Percentiles rank a stretch among this genome's conserved stretches.
Conservation (phyloP, 2,113 vertebrate species). For the Xiphophorus maculatus region DNA sequence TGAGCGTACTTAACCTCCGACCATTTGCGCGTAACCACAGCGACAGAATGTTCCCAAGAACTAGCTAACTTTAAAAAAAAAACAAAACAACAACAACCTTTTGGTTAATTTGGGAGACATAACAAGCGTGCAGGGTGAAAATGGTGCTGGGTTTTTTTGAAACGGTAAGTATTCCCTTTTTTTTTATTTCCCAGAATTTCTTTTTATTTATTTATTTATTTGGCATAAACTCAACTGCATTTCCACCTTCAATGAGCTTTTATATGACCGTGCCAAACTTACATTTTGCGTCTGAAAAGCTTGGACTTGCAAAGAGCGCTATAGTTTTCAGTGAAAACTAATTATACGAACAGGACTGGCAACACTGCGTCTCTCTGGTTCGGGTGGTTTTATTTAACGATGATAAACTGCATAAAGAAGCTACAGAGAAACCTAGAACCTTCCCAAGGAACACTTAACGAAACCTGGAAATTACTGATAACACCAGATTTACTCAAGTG, state of each 20-base stretch:
- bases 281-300: too few species aligned
- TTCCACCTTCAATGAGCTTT: too few species aligned
- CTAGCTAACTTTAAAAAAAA: neutral
- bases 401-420: too few species aligned
- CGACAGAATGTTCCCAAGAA: neutral
- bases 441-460: neutral
- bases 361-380: neutral
- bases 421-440: too few species aligned
- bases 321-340: too few species aligned
- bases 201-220: too few species aligned
- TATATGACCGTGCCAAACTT: neutral
- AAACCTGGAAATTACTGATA: neutral
- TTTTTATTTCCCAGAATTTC: too few species aligned
- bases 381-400: neutral
- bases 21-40: slow-evolving; percentile 6
- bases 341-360: too few species aligned
- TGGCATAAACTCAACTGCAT: too few species aligned
- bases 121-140: neutral
- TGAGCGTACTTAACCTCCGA: neutral
- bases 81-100: too few species aligned
- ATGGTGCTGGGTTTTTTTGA: neutral
- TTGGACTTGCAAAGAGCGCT: too few species aligned
- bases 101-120: neutral
- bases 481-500: neutral
- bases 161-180: slow-evolving; percentile 15